Evolutionary conservation across 2,888 invertebrate species (phyloP), one percentile per base, ranked within the genome.

Genomic region (Pycnomerus fuliginosus): DNA sequence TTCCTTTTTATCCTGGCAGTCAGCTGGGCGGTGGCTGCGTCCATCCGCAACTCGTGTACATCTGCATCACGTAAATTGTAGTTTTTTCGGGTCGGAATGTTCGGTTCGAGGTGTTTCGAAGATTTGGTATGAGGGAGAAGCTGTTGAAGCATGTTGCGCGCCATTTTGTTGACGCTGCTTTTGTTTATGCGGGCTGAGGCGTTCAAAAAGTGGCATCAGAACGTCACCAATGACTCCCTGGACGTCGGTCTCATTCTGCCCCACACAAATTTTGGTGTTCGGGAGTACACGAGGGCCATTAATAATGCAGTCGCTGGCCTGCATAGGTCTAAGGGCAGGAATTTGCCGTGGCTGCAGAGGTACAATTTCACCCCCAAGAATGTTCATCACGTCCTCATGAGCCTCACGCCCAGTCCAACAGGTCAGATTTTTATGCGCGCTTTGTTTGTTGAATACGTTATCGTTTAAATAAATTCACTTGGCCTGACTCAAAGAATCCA

Each of bases 361-460:
- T 82, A 80, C 64, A 74, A 76, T 50, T 84, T 86, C 62, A 77
- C 77, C 35, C 76, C 77, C 43, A 73, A 76, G 40, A 80, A 84
- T 61, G 80, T 85, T 42, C 80, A 78, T 58, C 77, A 77, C 58
- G 78, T 79, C 43, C 80, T 83, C 77, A 83, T 86, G 80, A 79
- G 79, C 45, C 73, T 86, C 44, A 85, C 84, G 48, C 86, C 86
- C 16, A 85, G 84, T 71, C 86, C 86, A 42, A 85, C 84, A 77
- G 85, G 85, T 86, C 53, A 61, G 38, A 48, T n/a, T n/a, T n/a
- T n/a, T n/a, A n/a, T n/a, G n/a, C n/a, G n/a, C n/a, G n/a, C n/a
- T n/a, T n/a, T n/a, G n/a, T n/a, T n/a, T n/a, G n/a, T n/a, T n/a
- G n/a, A n/a, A n/a, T n/a, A n/a, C n/a, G n/a, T n/a, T n/a, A n/a